Percentiles rank a stretch among this genome's conserved stretches.
phyloP scores from a whole-genome alignment of 2,797 vertebrate genomes.

The Betta splendens region DNA sequence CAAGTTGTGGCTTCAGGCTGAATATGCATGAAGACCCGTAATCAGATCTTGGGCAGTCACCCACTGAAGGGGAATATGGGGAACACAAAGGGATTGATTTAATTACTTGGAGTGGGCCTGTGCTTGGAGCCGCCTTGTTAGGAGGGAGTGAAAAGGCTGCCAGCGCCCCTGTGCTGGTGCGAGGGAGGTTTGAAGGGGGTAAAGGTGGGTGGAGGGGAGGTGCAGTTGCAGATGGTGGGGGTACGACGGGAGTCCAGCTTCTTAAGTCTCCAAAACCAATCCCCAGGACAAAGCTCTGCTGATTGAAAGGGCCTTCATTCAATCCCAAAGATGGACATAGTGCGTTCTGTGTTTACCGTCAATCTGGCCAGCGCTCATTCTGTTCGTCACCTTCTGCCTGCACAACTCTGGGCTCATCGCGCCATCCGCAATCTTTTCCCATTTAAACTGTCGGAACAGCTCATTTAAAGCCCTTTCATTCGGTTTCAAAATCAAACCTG shows the following conservation, averaged over 20 bases:
- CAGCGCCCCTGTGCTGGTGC: slow-evolving; percentile 84
- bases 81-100: slow-evolving; percentile 99
- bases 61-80: slow-evolving; percentile 90
- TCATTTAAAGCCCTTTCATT: slow-evolving; percentile 32
- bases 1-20: slow-evolving; percentile 89
- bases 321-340: slow-evolving; percentile 84
- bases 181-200: slow-evolving; percentile 26
- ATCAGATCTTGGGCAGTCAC: slow-evolving; percentile 93
- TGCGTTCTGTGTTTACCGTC: slow-evolving; percentile 84
- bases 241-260: slow-evolving; percentile 86
- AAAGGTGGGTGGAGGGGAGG: slow-evolving; percentile 24
- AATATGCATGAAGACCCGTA: slow-evolving; percentile 98
- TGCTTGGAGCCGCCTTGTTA: slow-evolving; percentile 92
- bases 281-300: slow-evolving; percentile 87
- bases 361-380: slow-evolving; percentile 79
- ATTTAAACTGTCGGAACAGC: slow-evolving; percentile 18
- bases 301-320: slow-evolving; percentile 86
- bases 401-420: slow-evolving; percentile 20
- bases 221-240: slow-evolving; percentile 69
- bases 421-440: slow-evolving; percentile 24
- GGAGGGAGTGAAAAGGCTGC: slow-evolving; percentile 89
- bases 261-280: slow-evolving; percentile 91
- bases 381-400: slow-evolving; percentile 28
- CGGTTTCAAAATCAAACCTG: slow-evolving; percentile 10
- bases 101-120: slow-evolving; percentile 98